Evolutionary conservation across 1,140 invertebrate genomes (phyloP).

Genomic region (Gerris buenoi): DNA sequence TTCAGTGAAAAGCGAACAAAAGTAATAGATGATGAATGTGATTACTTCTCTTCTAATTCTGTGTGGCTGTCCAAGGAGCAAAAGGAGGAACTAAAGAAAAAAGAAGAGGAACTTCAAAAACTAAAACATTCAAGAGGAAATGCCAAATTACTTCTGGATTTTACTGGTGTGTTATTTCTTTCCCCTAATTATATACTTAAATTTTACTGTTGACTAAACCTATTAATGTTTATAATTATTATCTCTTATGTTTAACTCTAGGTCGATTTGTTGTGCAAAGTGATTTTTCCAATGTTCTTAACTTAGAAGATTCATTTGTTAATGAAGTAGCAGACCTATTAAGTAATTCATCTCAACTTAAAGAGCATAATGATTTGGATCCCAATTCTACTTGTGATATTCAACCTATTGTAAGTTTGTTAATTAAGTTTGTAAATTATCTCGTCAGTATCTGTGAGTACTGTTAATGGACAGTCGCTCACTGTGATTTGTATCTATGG

Average conservation of each 20-base stretch:
- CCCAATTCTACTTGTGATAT: conserved; percentile 2
- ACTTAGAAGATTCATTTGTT: not conserved
- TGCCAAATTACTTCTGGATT: conserved; percentile 65
- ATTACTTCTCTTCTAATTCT: conserved; percentile 73
- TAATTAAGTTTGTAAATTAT: too few species aligned
- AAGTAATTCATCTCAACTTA: not conserved
- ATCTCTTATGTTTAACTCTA: too few species aligned
- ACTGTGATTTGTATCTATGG: too few species aligned
- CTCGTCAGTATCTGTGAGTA: too few species aligned
- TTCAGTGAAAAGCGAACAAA: conserved; percentile 63
- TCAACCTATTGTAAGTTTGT: conserved; percentile 4
- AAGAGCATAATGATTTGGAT: not conserved
- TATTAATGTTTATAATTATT: too few species aligned
- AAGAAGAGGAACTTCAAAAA: conserved; percentile 50
- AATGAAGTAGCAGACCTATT: conserved; percentile 2
- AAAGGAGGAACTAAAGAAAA: conserved; percentile 47
- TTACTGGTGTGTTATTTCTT: conserved; percentile 44
- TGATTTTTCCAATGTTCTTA: not conserved
- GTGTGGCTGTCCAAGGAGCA: conserved; percentile 64
- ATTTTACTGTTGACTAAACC: not conserved
- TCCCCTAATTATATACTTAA: not conserved
- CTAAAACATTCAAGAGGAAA: conserved; percentile 52
- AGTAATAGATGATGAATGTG: conserved; percentile 88
- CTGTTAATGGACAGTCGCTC: too few species aligned
- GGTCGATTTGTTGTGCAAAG: conserved; percentile 5